phyloP scores from a whole-genome alignment of 1,140 invertebrate species.

The Drosophila sp. region DNA sequence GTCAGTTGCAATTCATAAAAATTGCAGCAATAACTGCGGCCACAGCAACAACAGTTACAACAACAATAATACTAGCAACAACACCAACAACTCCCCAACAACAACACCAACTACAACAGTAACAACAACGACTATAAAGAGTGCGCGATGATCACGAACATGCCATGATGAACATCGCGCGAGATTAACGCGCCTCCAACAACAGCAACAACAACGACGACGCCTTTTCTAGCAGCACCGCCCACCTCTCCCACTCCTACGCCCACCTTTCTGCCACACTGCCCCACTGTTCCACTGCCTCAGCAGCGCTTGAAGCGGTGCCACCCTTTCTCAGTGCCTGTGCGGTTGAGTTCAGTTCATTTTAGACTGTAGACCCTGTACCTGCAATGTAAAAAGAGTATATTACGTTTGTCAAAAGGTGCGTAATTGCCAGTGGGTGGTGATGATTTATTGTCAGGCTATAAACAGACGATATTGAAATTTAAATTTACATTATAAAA shows the following conservation, averaged over 20 bases:
- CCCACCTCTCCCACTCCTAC: constrained; percentile 16
- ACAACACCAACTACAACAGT: constrained; percentile 31
- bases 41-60: constrained; percentile 56
- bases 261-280: not conserved
- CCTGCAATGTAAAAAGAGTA: too few relatives aligned
- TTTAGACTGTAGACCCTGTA: not conserved
- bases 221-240: constrained; percentile 24
- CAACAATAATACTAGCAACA: constrained; percentile 60
- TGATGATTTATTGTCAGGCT: too few relatives aligned
- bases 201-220: constrained; percentile 35
- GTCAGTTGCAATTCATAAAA: constrained; percentile 4
- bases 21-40: constrained; percentile 10
- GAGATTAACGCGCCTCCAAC: constrained; percentile 64
- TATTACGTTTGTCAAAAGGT: too few relatives aligned
- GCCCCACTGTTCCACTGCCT: not conserved
- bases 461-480: too few relatives aligned
- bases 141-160: constrained; percentile 70
- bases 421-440: too few relatives aligned
- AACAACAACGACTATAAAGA: constrained; percentile 27
- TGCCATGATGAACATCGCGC: constrained; percentile 77
- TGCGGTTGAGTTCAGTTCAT: constrained; percentile 12
- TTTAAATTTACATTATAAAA: too few relatives aligned
- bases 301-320: constrained; percentile 4
- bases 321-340: constrained; percentile 15
- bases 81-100: constrained; percentile 61